Evolutionary conservation across 2,113 vertebrate genomes (phyloP).

Genomic region (Scolopax mira): DNA sequence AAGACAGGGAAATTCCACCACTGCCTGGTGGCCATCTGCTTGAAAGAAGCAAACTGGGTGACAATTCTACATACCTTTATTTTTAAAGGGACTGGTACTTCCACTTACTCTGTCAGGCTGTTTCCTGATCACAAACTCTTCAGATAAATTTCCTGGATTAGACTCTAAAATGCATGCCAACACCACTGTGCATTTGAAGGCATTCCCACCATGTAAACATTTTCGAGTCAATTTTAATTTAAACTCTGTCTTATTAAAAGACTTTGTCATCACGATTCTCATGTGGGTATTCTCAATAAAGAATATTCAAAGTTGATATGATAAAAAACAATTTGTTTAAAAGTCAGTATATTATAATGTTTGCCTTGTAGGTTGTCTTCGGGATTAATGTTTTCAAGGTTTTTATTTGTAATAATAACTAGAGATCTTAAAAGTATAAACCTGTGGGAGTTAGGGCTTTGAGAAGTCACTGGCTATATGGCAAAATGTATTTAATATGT

Average conservation of each 20-base stretch:
- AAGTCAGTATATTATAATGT: neutral
- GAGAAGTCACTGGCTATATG: neutral
- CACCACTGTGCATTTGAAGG: neutral
- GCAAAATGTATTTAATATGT: neutral
- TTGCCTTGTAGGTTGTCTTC: neutral
- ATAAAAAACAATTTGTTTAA: neutral
- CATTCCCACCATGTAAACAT: neutral
- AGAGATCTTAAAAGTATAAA: neutral
- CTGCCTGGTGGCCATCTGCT: neutral
- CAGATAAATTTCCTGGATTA: neutral
- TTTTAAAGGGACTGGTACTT: neutral
- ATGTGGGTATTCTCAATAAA: neutral
- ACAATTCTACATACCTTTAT: neutral
- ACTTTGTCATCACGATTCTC: neutral
- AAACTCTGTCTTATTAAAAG: neutral
- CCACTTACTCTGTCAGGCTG: neutral
- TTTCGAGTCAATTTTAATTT: neutral
- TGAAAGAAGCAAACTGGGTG: neutral
- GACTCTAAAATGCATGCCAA: neutral
- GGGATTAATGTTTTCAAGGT: neutral
- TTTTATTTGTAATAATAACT: neutral
- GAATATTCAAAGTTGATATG: neutral
- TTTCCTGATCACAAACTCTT: neutral
- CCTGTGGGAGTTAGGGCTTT: neutral
- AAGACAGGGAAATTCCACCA: neutral